Evolutionary conservation across 2,888 invertebrate species (phyloP), one percentile per base, ranked within the genome.

Genomic region (Mythimna ferrago): DNA sequence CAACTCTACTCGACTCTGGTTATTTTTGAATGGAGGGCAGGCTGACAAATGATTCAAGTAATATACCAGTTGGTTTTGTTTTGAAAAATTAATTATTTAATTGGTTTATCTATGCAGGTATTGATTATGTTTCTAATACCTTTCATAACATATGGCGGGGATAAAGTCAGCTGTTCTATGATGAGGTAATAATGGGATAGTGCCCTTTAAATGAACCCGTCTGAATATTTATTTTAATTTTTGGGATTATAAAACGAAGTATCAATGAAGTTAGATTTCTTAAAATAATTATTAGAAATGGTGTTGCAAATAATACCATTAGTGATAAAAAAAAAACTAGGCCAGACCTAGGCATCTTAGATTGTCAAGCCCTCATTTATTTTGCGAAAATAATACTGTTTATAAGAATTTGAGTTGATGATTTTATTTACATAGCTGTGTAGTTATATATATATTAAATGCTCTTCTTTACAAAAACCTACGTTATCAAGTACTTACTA

Each of bases 401-500:
- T 58, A 26, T n/a, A 73, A 48, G 16, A 51, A 41, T 16, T 41
- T 61, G 21, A 11, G 26, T 32, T 56, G 2, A 35, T 19, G n/a
- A 44, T 35, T 61, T 53, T 7, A 16, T 32, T 35, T 48, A 21
- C 32, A 0, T 63, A n/a, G 14, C 32, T 74, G 21, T 21, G 35
- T 76, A 38, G 71, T 9, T 56, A 21, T 0, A 19, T 6, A 26
- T 26, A 26, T 26, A 21, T 60, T 6, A 60, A 10, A 14, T 21
- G 35, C 38, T 48, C 54, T 54, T 35, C 1, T 60, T 58, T 32
- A 4, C 32, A 56, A 66, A 66, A 51, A 53, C 32, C 35, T 64
- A 38, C 21, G 56, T 66, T 78, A 74, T 56, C 64, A 68, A 58
- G 38, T 58, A 38, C 35, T 0, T 58, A 51, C 32, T 67, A 60